phyloP scores from a whole-genome alignment of 35 echinoderm and acorn worm species.

The Patiria miniata region DNA sequence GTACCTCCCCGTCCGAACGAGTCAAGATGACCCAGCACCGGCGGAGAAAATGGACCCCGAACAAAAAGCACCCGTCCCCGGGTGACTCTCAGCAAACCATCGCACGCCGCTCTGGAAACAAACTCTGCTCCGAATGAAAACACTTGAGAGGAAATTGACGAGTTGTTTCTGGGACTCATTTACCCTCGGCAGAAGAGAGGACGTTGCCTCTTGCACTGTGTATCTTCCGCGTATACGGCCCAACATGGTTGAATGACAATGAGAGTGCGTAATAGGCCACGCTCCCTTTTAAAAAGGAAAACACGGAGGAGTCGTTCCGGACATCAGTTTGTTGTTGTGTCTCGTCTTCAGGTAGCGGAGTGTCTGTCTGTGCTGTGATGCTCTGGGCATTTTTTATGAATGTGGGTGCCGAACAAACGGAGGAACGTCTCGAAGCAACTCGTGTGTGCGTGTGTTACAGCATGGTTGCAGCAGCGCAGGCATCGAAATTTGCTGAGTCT shows the following conservation, averaged over 20 bases:
- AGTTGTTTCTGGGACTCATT: neutral
- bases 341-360: no score
- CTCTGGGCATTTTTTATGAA: no score
- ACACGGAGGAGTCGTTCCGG: neutral
- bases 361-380: no score
- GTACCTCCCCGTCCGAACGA: neutral
- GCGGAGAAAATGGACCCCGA: neutral
- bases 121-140: neutral
- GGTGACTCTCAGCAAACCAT: neutral
- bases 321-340: neutral
- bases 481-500: no score
- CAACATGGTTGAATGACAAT: neutral
- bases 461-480: no score
- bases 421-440: no score
- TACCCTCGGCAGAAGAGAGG: neutral
- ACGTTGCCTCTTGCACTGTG: neutral
- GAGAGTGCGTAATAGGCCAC: neutral
- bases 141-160: neutral
- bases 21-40: neutral
- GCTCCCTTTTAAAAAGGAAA: constrained; percentile 25
- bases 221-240: neutral
- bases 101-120: neutral
- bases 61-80: neutral
- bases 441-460: no score
- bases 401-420: no score